Percentiles rank a stretch among this genome's conserved stretches.
Evolutionary conservation across 2,888 invertebrate genomes (phyloP).

Genomic region (Lacanobia oleracea): DNA sequence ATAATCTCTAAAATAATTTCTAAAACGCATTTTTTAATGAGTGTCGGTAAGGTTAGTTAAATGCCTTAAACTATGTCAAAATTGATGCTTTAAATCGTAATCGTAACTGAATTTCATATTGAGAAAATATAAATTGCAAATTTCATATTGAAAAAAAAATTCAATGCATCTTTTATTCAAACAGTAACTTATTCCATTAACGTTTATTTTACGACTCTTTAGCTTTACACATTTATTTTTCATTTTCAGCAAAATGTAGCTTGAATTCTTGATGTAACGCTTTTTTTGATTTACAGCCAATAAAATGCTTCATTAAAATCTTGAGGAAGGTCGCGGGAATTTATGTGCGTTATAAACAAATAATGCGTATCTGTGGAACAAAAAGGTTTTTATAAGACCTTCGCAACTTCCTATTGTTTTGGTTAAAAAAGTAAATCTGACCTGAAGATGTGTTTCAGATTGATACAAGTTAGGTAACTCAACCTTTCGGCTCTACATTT

Average conservation of each 20-base stretch:
- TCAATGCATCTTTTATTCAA: slow-evolving; percentile 11
- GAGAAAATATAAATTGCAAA: background rate
- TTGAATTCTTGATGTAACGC: slow-evolving; percentile 30
- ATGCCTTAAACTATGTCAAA: no score
- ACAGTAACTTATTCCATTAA: slow-evolving; percentile 9
- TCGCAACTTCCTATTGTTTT: slow-evolving; percentile 22
- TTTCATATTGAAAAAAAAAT: slow-evolving; percentile 2
- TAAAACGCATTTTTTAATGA: no score
- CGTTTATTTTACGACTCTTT: slow-evolving; percentile 15
- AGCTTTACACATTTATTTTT: slow-evolving; percentile 11
- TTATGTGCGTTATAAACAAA: slow-evolving; percentile 50
- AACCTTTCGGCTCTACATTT: no score
- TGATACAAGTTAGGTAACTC: background rate
- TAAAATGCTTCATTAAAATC: slow-evolving; percentile 57
- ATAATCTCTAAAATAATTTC: background rate
- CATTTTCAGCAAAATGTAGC: slow-evolving; percentile 29
- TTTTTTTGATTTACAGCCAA: slow-evolving; percentile 49
- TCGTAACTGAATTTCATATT: background rate
- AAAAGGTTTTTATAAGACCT: slow-evolving; percentile 20
- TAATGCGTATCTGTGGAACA: slow-evolving; percentile 36
- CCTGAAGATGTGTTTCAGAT: background rate
- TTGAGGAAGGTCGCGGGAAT: slow-evolving; percentile 48
- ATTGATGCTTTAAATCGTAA: no score
- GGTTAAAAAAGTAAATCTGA: background rate
- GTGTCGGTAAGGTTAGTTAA: no score